Conservation (phyloP, 2,113 vertebrate species). For the Oceanodroma tethys region DNA sequence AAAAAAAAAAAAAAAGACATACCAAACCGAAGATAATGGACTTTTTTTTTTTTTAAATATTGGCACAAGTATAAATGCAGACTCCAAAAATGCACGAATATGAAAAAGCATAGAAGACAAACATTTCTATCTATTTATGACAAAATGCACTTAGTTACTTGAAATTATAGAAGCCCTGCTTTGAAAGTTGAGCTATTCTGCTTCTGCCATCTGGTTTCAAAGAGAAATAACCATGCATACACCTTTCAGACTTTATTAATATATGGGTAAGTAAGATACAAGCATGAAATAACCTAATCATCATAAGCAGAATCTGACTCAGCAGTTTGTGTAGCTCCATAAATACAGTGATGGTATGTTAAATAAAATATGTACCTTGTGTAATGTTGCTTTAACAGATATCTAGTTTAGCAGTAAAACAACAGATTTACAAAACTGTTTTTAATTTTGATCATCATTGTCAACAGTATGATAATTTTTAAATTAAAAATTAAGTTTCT, state of each 20-base stretch:
- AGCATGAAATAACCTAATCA: not conserved
- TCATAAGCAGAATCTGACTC: slow-evolving; percentile 35
- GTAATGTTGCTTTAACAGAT: not conserved
- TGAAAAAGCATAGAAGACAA: not conserved
- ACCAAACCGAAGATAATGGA: not conserved
- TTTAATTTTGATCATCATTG: not conserved
- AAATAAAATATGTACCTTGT: not conserved
- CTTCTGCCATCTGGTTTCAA: slow-evolving; percentile 18
- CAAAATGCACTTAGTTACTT: not conserved
- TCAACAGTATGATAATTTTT: not conserved
- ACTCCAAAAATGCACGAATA: not conserved
- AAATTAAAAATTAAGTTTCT: not conserved
- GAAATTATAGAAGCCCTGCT: not conserved
- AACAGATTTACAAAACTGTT: not conserved
- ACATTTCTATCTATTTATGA: not conserved
- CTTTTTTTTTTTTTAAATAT: not conserved
- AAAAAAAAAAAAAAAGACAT: not conserved
- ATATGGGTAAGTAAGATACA: not conserved
- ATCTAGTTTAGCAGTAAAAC: not conserved
- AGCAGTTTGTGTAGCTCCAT: not conserved
- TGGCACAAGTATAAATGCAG: not conserved
- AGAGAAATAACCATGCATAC: not conserved
- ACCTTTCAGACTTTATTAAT: not conserved
- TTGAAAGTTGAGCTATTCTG: not conserved
- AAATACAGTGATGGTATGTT: not conserved